Conservation (phyloP, 2,113 vertebrate genomes). For the Ovibos moschatus region DNA sequence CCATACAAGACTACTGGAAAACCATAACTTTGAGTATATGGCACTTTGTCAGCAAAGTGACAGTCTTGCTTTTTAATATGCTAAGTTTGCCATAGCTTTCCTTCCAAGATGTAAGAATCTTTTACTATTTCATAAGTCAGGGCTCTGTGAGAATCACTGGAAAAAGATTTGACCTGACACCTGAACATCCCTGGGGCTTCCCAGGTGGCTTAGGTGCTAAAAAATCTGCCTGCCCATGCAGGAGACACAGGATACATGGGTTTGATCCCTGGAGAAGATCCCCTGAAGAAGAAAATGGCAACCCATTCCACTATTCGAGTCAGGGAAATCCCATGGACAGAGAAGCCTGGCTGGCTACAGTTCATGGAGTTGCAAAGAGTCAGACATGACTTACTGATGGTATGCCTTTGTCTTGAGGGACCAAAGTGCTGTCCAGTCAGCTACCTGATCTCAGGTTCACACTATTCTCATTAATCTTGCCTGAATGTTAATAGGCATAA, state of each 20-base stretch:
- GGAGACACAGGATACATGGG: background rate
- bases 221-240: background rate
- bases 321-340: background rate
- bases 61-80: background rate
- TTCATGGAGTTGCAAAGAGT: background rate
- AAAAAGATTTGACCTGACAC: background rate
- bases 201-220: background rate
- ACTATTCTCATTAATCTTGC: background rate
- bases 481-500: background rate
- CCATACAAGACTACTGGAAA: background rate
- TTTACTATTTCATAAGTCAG: background rate
- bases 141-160: background rate
- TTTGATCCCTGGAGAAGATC: background rate
- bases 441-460: background rate
- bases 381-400: background rate
- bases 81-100: background rate
- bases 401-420: background rate
- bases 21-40: background rate
- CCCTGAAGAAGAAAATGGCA: background rate
- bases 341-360: background rate
- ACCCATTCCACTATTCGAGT: background rate
- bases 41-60: background rate
- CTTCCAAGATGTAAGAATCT: background rate
- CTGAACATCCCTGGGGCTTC: background rate
- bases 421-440: background rate